A percentile compares a stretch with the other conserved stretches of the same genome.
phyloP scores from a whole-genome alignment of 1,140 invertebrate genomes.

The Conopomorpha cramerella region DNA sequence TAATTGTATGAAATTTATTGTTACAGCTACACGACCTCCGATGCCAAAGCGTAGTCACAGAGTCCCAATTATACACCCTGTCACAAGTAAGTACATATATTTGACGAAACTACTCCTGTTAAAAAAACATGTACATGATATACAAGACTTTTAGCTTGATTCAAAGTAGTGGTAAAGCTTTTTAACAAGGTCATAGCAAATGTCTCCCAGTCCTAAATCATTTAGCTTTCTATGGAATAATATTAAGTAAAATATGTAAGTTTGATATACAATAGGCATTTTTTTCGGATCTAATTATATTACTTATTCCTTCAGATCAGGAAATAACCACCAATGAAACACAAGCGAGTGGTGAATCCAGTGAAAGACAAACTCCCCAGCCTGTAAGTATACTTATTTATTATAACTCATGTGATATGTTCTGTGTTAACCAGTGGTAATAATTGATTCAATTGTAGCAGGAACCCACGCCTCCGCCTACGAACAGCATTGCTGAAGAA shows the following conservation, averaged over 20 bases:
- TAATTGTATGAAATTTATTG: too few species aligned
- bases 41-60: constrained; percentile 17
- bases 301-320: constrained; percentile 30
- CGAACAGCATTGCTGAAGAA: constrained; percentile 35
- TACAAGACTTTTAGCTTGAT: too few species aligned
- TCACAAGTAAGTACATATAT: constrained; percentile 16
- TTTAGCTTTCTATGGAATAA: too few species aligned
- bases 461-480: constrained; percentile 15
- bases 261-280: neutral
- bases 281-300: constrained; percentile 2
- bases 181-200: too few species aligned
- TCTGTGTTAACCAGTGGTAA: too few species aligned
- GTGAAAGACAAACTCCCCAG: constrained; percentile 37
- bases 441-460: too few species aligned
- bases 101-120: neutral
- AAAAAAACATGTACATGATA: too few species aligned
- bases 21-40: constrained; percentile 14
- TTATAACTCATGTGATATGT: neutral
- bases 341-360: constrained; percentile 23
- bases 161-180: too few species aligned
- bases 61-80: constrained; percentile 20
- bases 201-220: too few species aligned
- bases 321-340: too few species aligned
- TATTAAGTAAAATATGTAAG: too few species aligned
- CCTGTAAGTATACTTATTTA: constrained; percentile 19